phyloP scores from a whole-genome alignment of 37 sponge, comb jelly and placozoan species.

The Axinella damicornis region DNA sequence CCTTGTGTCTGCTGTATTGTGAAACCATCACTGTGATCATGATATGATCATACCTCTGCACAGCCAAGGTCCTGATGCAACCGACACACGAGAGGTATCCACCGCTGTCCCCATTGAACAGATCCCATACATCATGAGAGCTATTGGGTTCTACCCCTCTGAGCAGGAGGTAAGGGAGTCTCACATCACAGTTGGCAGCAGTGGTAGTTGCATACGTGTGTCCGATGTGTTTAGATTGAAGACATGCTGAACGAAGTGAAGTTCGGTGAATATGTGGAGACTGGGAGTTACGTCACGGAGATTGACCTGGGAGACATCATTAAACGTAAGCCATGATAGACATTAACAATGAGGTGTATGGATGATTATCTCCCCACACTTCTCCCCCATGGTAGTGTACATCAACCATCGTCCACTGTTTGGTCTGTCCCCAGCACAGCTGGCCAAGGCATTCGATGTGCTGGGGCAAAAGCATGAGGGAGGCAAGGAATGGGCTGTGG shows the following conservation, averaged over 20 bases:
- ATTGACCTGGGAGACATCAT: conserved; percentile 88
- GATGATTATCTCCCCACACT: too few species aligned
- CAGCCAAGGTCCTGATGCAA: conserved; percentile 84
- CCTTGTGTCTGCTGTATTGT: too few species aligned
- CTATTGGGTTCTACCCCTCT: conserved; percentile 96
- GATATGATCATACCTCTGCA: background rate
- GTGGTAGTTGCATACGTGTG: too few species aligned
- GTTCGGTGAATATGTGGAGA: conserved; percentile 93
- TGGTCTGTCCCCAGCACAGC: conserved; percentile 79
- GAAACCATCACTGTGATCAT: too few species aligned
- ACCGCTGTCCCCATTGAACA: conserved; percentile 79
- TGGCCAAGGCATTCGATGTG: conserved; percentile 76
- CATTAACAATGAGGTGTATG: too few species aligned
- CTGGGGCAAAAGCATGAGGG: conserved; percentile 60
- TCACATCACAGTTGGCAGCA: too few species aligned
- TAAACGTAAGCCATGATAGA: conserved; percentile 58
- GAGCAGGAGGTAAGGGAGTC: conserved; percentile 84
- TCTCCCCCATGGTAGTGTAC: conserved; percentile 64
- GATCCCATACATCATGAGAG: conserved; percentile 94
- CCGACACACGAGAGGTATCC: conserved; percentile 71
- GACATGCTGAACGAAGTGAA: conserved; percentile 98
- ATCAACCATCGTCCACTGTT: conserved; percentile 96
- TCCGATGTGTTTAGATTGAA: conserved; percentile 62
- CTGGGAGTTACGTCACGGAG: conserved; percentile 67
- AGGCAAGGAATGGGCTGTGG: conserved; percentile 47